Evolutionary conservation across 2,797 vertebrate genomes (phyloP), one percentile per base, ranked within the genome.

Genomic region (Tarsius wallacei): DNA sequence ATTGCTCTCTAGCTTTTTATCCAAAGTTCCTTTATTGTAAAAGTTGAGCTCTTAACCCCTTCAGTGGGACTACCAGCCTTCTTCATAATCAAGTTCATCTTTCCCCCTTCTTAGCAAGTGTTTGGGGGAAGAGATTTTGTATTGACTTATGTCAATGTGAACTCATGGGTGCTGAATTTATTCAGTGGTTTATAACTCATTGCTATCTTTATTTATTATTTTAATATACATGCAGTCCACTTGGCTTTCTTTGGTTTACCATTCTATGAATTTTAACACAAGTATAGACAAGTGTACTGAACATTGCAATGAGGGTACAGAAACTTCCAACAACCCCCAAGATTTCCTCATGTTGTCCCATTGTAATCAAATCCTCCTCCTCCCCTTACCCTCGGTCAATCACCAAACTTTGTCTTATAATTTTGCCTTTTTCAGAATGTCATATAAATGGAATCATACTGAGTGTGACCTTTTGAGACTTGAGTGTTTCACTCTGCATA

Each of bases 371-470:
- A 80, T 63, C 55, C n/a, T 93, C 36, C 49, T 84, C 14, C 1
- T 71, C 14, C 31, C 28, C 57, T 26, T 8, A n/a, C 73, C n/a
- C 51, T 51, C 63, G 53, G 11, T 36, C 31, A 78, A 42, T 26
- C 84, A 78, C 49, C 68, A 84, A 73, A 71, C 85, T 86, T 33
- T 24, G 19, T 70, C 36, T 26, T 33, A 26, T 26, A 59, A n/a
- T 77, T 90, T 77, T 82, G 68, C 33, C 51, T 76, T 97, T 73
- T 87, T 55, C 17, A 36, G 61, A 77, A 74, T 42, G 13, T 33
- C 21, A n/a, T 26, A 19, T 31, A 42, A 47, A 17, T 22, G 16
- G 51, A 59, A 15, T 73, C 24, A 2, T 11, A n/a, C n/a, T 55
- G 7, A 14, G 1, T 51, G 10, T 26, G 42, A 49, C 64, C 49